A percentile compares a stretch with the other conserved stretches of the same genome.
These are phyloP conservation scores for Andrena dorsata DNA, from an alignment of 2,888 invertebrate genomes.

Conservation along the genomic window DNA sequence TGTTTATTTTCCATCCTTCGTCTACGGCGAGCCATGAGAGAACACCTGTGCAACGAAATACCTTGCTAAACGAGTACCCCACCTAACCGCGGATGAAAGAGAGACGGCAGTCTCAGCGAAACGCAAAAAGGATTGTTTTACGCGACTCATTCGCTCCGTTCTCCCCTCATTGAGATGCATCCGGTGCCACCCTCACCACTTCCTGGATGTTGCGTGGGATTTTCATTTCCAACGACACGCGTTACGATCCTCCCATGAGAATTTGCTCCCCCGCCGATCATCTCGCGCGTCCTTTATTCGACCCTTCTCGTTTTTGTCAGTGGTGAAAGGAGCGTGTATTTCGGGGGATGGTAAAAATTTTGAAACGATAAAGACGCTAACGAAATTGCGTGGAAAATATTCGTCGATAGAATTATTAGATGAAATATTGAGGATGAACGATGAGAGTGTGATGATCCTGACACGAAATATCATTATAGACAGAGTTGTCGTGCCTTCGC, in stretches of 20 bases:
- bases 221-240: constrained; percentile 64
- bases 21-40: constrained; percentile 52
- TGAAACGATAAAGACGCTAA: not conserved
- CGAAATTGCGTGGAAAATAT: not conserved
- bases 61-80: constrained; percentile 63
- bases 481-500: not conserved
- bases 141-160: constrained; percentile 72
- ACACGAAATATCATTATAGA: not conserved
- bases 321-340: not conserved
- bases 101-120: constrained; percentile 64
- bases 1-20: constrained; percentile 60
- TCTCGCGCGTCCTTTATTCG: not conserved
- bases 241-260: constrained; percentile 48
- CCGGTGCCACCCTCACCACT: constrained; percentile 78
- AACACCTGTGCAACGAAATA: constrained; percentile 71
- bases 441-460: too few relatives aligned
- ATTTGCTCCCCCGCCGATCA: constrained; percentile 1
- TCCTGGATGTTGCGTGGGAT: constrained; percentile 79
- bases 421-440: not conserved
- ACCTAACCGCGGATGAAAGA: constrained; percentile 62
- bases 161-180: constrained; percentile 76
- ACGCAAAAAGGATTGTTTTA: constrained; percentile 76
- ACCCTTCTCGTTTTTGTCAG: not conserved
- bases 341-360: not conserved
- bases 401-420: too few relatives aligned